These are phyloP conservation scores for Acleris holmiana DNA, from an alignment of 2,888 invertebrate species.

Conservation along the genomic window DNA sequence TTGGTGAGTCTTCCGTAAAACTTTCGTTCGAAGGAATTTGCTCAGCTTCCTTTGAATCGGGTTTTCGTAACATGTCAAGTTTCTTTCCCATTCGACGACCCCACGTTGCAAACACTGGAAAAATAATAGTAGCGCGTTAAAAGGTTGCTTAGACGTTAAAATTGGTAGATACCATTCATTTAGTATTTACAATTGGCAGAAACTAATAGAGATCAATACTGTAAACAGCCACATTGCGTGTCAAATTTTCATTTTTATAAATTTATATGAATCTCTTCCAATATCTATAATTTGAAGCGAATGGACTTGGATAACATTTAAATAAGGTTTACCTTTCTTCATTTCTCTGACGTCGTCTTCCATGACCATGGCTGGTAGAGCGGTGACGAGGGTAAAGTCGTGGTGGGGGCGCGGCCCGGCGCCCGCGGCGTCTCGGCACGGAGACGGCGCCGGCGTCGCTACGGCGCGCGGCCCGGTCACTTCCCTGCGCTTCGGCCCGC, in stretches of 20 bases:
- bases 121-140: neutral
- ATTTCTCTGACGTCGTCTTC: slow-evolving; percentile 87
- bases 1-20: slow-evolving; percentile 62
- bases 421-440: slow-evolving; percentile 67
- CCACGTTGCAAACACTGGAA: slow-evolving; percentile 89
- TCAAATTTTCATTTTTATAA: no score
- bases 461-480: slow-evolving; percentile 83
- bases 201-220: no score
- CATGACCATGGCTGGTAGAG: slow-evolving; percentile 90
- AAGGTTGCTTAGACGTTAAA: no score
- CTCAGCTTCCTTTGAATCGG: slow-evolving; percentile 85
- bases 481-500: slow-evolving; percentile 87
- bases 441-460: slow-evolving; percentile 68
- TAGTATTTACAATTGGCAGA: no score
- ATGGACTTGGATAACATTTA: no score
- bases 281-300: no score
- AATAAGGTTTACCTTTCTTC: slow-evolving; percentile 75
- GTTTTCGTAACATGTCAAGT: slow-evolving; percentile 88
- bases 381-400: slow-evolving; percentile 90
- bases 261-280: no score
- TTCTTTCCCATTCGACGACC: slow-evolving; percentile 91
- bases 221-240: no score
- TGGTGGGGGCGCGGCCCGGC: slow-evolving; percentile 61
- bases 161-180: no score
- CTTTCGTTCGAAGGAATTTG: slow-evolving; percentile 61